phyloP scores from a whole-genome alignment of 2,888 invertebrate species.

The Elegia similella region DNA sequence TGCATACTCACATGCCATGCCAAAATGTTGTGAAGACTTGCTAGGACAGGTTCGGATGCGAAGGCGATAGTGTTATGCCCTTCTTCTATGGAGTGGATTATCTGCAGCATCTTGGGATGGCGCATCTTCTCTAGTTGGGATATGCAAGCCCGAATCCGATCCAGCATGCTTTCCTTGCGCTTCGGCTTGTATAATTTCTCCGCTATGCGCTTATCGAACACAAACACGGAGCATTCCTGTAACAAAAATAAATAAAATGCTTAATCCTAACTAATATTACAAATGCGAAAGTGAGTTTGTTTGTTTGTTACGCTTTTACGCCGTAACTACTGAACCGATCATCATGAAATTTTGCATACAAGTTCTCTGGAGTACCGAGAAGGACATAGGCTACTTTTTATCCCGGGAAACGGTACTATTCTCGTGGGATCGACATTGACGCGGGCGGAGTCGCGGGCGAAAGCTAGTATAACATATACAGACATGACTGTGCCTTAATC shows the following conservation, averaged over 20 bases:
- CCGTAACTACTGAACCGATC: too few species aligned
- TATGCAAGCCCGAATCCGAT: conserved; percentile 90
- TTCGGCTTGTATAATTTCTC: conserved; percentile 96
- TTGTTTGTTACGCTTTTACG: too few species aligned
- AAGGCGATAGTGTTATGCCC: conserved; percentile 94
- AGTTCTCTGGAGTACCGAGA: too few species aligned
- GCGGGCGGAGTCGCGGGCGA: too few species aligned
- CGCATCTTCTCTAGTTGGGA: conserved; percentile 90
- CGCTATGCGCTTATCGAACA: conserved; percentile 95
- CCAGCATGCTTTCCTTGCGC: conserved; percentile 94
- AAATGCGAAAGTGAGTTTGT: too few species aligned
- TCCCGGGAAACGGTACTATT: too few species aligned
- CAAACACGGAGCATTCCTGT: conserved; percentile 96
- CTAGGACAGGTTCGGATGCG: conserved; percentile 95
- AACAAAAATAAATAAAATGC: conserved; percentile 1
- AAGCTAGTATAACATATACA: too few species aligned
- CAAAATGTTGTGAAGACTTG: conserved; percentile 94
- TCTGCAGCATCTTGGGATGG: conserved; percentile 91
- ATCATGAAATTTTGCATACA: too few species aligned
- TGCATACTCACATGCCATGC: conserved; percentile 86
- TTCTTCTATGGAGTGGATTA: conserved; percentile 89
- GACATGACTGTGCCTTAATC: too few species aligned
- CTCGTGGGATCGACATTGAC: too few species aligned
- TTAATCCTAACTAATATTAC: too few species aligned
- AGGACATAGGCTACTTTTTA: too few species aligned